Evolutionary conservation across 2,797 vertebrate genomes (phyloP).

Genomic region (Parambassis ranga): DNA sequence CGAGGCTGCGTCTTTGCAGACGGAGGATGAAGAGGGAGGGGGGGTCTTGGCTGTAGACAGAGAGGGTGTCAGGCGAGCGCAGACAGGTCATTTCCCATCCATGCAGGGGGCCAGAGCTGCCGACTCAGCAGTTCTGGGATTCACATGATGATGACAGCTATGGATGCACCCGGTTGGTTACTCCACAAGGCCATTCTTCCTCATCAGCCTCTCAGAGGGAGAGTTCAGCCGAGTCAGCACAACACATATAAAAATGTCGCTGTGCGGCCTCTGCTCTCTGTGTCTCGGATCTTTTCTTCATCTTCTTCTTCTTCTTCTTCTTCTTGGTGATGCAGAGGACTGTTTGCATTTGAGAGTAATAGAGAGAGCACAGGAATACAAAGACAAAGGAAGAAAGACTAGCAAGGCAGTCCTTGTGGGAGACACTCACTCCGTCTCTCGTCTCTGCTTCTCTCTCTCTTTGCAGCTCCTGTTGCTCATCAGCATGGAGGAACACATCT

Average conservation of each 20-base stretch:
- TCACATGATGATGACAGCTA: constrained; percentile 80
- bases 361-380: constrained; percentile 9
- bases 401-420: constrained; percentile 26
- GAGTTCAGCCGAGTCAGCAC: constrained; percentile 78
- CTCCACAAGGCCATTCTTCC: constrained; percentile 76
- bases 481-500: constrained; percentile 18
- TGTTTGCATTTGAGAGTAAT: constrained; percentile 10
- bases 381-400: constrained; percentile 14
- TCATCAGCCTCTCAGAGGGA: constrained; percentile 80
- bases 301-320: constrained; percentile 50
- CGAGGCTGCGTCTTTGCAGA: constrained; percentile 28
- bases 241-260: constrained; percentile 68
- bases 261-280: constrained; percentile 62
- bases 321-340: constrained; percentile 24
- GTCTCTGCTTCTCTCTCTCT: constrained; percentile 11
- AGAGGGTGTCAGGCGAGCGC: constrained; percentile 69
- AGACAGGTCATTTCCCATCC: constrained; percentile 83
- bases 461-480: constrained; percentile 33
- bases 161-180: constrained; percentile 74
- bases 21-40: constrained; percentile 30
- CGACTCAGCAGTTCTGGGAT: constrained; percentile 75
- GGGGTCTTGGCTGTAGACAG: constrained; percentile 65
- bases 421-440: neutral
- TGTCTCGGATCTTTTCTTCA: constrained; percentile 41
- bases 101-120: constrained; percentile 68